Evolutionary conservation across 2,113 vertebrate species (phyloP).

Genomic region (Dicentrarchus labrax): DNA sequence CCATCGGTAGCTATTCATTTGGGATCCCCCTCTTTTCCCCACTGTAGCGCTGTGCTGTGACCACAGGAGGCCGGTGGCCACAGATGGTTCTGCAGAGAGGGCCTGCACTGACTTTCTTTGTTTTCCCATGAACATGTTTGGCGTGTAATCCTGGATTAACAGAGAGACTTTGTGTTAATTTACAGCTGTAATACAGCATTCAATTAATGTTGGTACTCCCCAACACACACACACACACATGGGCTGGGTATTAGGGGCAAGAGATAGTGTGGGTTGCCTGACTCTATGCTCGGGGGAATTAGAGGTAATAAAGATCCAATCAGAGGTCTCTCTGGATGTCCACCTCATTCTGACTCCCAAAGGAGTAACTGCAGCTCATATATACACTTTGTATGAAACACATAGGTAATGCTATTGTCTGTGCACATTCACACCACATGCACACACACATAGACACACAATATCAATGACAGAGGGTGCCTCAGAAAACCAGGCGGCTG

Average conservation of each 20-base stretch:
- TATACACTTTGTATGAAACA: conserved; percentile 58
- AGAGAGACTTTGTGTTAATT: conserved; percentile 91
- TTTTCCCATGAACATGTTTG: conserved; percentile 89
- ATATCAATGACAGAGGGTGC: conserved; percentile 83
- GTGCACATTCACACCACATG: conserved; percentile 58
- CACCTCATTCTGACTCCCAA: conserved; percentile 92
- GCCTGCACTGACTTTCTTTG: conserved; percentile 83
- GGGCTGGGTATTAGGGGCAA: conserved; percentile 82
- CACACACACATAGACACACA: conserved; percentile 70
- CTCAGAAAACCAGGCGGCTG: conserved; percentile 96
- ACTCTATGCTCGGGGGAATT: conserved; percentile 87
- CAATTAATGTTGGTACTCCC: conserved; percentile 82
- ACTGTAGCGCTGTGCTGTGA: conserved; percentile 68
- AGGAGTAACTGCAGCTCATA: conserved; percentile 87
- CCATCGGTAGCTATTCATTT: conserved; percentile 71
- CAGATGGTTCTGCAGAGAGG: conserved; percentile 82
- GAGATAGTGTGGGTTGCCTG: conserved; percentile 70
- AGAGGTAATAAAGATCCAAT: conserved; percentile 92
- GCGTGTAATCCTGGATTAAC: conserved; percentile 95
- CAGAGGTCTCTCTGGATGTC: conserved; percentile 93
- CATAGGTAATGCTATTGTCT: conserved; percentile 71
- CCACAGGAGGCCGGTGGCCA: conserved; percentile 69
- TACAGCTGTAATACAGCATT: conserved; percentile 88
- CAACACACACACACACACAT: conserved; percentile 72
- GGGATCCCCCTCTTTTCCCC: conserved; percentile 63